These are phyloP conservation scores for Paramormyrops kingsleyae DNA, from an alignment of 2,113 vertebrate genomes.

Conservation along the genomic window DNA sequence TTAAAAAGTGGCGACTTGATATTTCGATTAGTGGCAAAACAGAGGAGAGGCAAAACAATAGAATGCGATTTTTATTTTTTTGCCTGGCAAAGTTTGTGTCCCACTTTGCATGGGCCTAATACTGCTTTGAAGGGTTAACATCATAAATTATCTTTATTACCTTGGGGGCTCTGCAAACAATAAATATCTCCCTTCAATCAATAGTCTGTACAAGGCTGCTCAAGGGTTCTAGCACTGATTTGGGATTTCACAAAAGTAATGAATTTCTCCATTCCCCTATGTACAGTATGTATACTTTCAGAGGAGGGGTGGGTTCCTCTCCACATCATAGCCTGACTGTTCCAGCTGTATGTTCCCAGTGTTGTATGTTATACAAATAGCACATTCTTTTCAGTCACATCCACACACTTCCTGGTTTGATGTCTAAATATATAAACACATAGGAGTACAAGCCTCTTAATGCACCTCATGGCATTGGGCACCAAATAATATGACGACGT, in stretches of 20 bases:
- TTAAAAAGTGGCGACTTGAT: slow-evolving; percentile 15
- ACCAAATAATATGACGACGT: neutral
- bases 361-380: neutral
- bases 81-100: slow-evolving; percentile 18
- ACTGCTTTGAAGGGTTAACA: neutral
- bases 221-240: neutral
- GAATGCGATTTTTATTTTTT: neutral
- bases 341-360: neutral
- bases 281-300: no score
- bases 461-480: neutral
- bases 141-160: slow-evolving; percentile 20
- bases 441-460: neutral
- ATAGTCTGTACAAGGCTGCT: slow-evolving; percentile 17
- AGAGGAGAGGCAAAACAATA: slow-evolving; percentile 9
- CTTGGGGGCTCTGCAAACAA: slow-evolving; percentile 16
- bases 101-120: neutral
- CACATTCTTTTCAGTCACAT: neutral
- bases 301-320: neutral
- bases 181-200: neutral
- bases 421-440: slow-evolving; percentile 3
- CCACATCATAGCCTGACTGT: neutral
- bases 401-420: neutral
- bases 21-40: slow-evolving; percentile 34
- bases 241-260: slow-evolving; percentile 6
- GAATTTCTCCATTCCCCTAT: neutral